Evolutionary conservation across 1,140 invertebrate genomes (phyloP).

Genomic region (Coelopa frigida): DNA sequence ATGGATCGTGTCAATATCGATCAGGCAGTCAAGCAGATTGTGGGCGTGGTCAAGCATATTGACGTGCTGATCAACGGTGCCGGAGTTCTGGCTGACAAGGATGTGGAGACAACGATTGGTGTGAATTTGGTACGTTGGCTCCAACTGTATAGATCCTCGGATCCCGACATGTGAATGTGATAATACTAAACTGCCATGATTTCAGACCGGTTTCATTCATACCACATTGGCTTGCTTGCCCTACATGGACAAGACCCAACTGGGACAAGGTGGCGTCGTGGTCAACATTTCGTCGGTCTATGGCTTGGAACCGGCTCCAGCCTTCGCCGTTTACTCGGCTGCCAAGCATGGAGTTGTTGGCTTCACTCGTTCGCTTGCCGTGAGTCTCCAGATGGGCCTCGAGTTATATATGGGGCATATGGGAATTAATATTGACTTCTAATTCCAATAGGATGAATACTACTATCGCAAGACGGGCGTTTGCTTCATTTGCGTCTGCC

Average conservation of each 20-base stretch:
- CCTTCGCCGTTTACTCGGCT: conserved; percentile 45
- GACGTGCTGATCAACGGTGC: conserved; percentile 37
- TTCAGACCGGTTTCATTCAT: conserved; percentile 30
- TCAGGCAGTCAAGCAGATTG: conserved; percentile 26
- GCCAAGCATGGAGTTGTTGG: conserved; percentile 49
- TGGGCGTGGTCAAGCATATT: conserved; percentile 25
- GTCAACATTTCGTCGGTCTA: conserved; percentile 57
- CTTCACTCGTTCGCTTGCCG: conserved; percentile 45
- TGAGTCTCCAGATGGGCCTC: too few relatives aligned
- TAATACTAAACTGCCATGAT: neutral
- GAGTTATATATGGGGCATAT: too few relatives aligned
- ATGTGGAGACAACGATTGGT: conserved; percentile 32
- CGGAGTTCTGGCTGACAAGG: conserved; percentile 35
- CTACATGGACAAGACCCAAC: conserved; percentile 52
- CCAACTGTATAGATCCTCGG: neutral
- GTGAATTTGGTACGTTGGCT: conserved; percentile 32
- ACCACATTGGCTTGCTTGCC: conserved; percentile 28
- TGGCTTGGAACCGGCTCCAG: conserved; percentile 45
- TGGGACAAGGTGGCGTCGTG: conserved; percentile 54
- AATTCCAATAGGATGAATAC: conserved; percentile 17
- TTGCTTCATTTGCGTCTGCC: conserved; percentile 32
- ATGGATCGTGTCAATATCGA: conserved; percentile 30
- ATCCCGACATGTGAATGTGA: too few relatives aligned
- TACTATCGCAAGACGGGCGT: conserved; percentile 32
- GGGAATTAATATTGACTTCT: too few relatives aligned